These are phyloP conservation scores for Rhagoletis pomonella DNA, from an alignment of 1,140 invertebrate genomes.

Conservation along the genomic window DNA sequence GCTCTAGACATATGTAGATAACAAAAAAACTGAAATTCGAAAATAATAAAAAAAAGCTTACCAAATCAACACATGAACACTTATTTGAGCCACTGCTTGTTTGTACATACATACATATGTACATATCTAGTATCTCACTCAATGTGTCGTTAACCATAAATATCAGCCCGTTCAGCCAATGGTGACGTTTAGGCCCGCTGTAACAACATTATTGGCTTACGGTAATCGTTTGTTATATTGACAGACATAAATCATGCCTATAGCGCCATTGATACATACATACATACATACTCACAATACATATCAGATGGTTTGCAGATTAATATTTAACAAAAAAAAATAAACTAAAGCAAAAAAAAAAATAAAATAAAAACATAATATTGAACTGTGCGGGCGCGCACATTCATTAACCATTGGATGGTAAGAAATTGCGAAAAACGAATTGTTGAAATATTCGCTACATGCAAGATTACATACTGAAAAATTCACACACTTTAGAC, in stretches of 20 bases:
- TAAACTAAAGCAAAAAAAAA: too few species aligned
- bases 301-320: too few species aligned
- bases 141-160: slow-evolving; percentile 19
- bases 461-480: neutral
- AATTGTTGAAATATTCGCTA: neutral
- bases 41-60: too few species aligned
- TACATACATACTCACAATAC: too few species aligned
- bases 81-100: too few species aligned
- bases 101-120: neutral
- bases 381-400: slow-evolving; percentile 18
- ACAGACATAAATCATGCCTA: slow-evolving; percentile 20
- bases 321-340: too few species aligned
- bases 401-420: slow-evolving; percentile 6
- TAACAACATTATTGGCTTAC: slow-evolving; percentile 43
- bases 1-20: too few species aligned
- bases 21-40: too few species aligned
- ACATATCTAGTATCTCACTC: neutral
- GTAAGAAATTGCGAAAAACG: neutral
- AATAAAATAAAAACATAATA: neutral
- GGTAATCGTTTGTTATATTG: slow-evolving; percentile 33
- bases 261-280: too few species aligned
- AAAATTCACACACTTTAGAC: neutral
- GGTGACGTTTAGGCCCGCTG: slow-evolving; percentile 9
- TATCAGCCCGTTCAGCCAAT: neutral
- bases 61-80: too few species aligned